Conservation (phyloP, 2,113 vertebrate species). For the Nothobranchius furzeri region DNA sequence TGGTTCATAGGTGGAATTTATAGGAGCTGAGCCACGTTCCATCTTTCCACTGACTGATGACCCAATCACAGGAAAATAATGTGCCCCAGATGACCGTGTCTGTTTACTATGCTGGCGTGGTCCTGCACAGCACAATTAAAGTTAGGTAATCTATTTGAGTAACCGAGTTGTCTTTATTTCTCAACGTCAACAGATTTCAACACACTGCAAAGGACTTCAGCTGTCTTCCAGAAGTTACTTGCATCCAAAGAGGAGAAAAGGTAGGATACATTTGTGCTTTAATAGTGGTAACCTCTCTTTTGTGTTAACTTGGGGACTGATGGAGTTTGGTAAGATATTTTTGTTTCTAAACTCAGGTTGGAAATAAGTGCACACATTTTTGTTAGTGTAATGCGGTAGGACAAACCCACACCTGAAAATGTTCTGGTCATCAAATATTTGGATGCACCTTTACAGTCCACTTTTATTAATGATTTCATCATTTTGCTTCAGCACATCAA, state of each 20-base stretch:
- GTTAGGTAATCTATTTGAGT: conserved; percentile 31
- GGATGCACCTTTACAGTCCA: background rate
- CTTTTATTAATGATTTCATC: background rate
- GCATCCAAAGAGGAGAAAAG: conserved; percentile 47
- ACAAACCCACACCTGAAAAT: background rate
- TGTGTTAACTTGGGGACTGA: background rate
- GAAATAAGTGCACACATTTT: background rate
- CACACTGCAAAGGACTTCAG: conserved; percentile 8
- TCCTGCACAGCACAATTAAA: conserved; percentile 7
- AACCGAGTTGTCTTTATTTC: conserved; percentile 35
- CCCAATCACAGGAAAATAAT: conserved; percentile 4
- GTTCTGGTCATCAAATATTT: background rate
- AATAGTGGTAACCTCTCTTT: background rate
- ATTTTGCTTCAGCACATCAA: no score
- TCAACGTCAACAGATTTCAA: conserved; percentile 46
- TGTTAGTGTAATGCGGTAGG: no score
- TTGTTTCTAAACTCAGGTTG: no score
- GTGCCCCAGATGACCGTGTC: conserved; percentile 10
- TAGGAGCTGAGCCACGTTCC: conserved; percentile 9
- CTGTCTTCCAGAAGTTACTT: conserved; percentile 11
- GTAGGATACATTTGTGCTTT: conserved; percentile 11
- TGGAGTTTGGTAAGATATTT: background rate
- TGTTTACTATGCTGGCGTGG: conserved; percentile 11
- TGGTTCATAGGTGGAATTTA: conserved; percentile 34
- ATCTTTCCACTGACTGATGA: conserved; percentile 39